Evolutionary conservation across 2,888 invertebrate species (phyloP), one percentile per base, ranked within the genome.

Genomic region (Eristalinus sepulchralis): DNA sequence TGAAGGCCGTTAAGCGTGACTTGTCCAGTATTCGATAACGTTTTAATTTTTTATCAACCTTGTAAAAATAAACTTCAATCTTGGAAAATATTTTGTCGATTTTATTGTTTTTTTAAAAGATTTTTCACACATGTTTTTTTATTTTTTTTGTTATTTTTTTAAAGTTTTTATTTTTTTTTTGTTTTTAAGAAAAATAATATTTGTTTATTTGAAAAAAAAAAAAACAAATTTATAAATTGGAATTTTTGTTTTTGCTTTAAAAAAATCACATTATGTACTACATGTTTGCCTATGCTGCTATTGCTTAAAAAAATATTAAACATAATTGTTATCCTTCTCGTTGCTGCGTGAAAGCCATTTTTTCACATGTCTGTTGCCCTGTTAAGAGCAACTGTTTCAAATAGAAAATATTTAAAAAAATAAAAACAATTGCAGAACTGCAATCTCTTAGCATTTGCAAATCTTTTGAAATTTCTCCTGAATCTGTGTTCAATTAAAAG

Each of bases 71-170:
- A 47, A 6, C n/a, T 11, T 60, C 36, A 53, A 27, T 36, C 33
- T 82, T 86, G 24, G 70, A 82, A 86, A 86, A 86, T 73, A 88
- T 86, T 88, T 88, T 80, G 67, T 88, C 39, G 72, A 27, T 88
- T 88, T 88, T 88, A 83, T 83, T 83, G 80, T 83, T 72, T 82
- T 84, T 85, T 85, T 81, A 71, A 34, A 73, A 62, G 34, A 80
- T 86, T 83, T 86, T 87, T 73, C 77, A 79, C 83, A 83, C 80
- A 67, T 75, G 75, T 87, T 81, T 20, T 60, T 66, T n/a, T 9
- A 20, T 86, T 88, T 86, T 88, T 88, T 81, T 88, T 22, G 78
- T 47, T 60, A 13, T 27, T 88, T 70, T 68, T 76, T 59, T 66
- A 11, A n/a, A n/a, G 8, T 84, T 72, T 63, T 83, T 73, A 59